These are phyloP conservation scores for Metalampra italica DNA, from an alignment of 2,888 invertebrate genomes.

Conservation along the genomic window DNA sequence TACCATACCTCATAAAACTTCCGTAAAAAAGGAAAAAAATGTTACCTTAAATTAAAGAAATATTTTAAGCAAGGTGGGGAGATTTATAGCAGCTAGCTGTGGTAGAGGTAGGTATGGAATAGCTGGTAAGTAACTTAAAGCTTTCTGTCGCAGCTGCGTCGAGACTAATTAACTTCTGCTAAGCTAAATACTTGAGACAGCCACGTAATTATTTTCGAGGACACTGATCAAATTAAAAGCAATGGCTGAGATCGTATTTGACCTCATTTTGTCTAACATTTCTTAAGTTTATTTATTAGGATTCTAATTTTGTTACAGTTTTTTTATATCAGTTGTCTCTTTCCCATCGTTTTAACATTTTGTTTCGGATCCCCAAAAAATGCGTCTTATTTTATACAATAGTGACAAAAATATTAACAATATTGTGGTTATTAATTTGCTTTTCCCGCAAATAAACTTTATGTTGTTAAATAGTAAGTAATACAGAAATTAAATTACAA, in stretches of 20 bases:
- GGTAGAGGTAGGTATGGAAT: conserved; percentile 7
- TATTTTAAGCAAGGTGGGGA: neutral
- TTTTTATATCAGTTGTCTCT: too few relatives aligned
- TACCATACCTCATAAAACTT: neutral
- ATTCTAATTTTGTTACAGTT: too few relatives aligned
- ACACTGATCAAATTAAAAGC: conserved; percentile 5
- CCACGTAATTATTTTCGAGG: conserved; percentile 23
- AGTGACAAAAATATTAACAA: too few relatives aligned
- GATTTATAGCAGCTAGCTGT: conserved; percentile 7
- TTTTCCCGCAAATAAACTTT: too few relatives aligned
- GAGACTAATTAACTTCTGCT: conserved; percentile 59
- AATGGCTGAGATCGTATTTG: neutral
- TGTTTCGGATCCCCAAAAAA: too few relatives aligned
- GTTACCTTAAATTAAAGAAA: neutral
- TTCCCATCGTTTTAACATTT: too few relatives aligned
- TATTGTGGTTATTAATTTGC: too few relatives aligned
- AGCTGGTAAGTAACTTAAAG: conserved; percentile 9
- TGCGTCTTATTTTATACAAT: too few relatives aligned
- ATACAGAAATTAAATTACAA: too few relatives aligned
- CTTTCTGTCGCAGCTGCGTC: conserved; percentile 38
- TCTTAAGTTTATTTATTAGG: too few relatives aligned
- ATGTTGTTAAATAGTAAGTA: too few relatives aligned
- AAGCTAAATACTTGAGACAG: conserved; percentile 45
- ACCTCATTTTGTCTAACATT: too few relatives aligned
- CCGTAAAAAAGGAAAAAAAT: neutral